Percentiles rank a stretch among this genome's conserved stretches.
Evolutionary conservation across 2,888 invertebrate genomes (phyloP).

Genomic region (Unio delphinus): DNA sequence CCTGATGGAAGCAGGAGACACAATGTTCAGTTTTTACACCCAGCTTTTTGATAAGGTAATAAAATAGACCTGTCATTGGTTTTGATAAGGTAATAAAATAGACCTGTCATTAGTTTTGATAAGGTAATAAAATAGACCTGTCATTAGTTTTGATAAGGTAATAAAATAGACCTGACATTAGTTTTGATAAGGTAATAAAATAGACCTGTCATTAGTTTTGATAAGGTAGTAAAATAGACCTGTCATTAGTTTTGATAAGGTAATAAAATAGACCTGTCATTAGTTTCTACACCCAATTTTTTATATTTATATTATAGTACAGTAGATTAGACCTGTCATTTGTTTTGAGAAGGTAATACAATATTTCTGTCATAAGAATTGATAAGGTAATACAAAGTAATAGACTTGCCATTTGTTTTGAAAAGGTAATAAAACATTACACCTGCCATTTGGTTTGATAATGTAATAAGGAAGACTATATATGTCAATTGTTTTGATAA

Average conservation of each 20-base stretch:
- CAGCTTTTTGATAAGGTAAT: slow-evolving; percentile 69
- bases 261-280: slow-evolving; percentile 26
- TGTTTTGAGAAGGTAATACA: not conserved
- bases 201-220: slow-evolving; percentile 45
- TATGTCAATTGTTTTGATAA: not conserved
- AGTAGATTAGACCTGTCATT: too few species aligned
- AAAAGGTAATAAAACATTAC: too few species aligned
- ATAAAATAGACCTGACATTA: not conserved
- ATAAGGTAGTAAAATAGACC: slow-evolving; percentile 56
- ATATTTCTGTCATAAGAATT: too few species aligned
- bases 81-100: not conserved
- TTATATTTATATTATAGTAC: too few species aligned
- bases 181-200: slow-evolving; percentile 65
- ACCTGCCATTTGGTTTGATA: too few species aligned
- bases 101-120: not conserved
- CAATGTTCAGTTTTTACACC: slow-evolving; percentile 71
- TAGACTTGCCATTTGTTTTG: too few species aligned
- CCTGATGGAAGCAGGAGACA: slow-evolving; percentile 70
- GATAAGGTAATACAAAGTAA: too few species aligned
- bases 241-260: slow-evolving; percentile 62
- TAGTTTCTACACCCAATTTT: too few species aligned
- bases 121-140: not conserved
- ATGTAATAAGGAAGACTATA: not conserved
- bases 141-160: not conserved
- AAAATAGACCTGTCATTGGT: slow-evolving; percentile 3